Evolutionary conservation across 2,888 invertebrate genomes (phyloP), one percentile per base, ranked within the genome.

Genomic region (Plebejus anna): DNA sequence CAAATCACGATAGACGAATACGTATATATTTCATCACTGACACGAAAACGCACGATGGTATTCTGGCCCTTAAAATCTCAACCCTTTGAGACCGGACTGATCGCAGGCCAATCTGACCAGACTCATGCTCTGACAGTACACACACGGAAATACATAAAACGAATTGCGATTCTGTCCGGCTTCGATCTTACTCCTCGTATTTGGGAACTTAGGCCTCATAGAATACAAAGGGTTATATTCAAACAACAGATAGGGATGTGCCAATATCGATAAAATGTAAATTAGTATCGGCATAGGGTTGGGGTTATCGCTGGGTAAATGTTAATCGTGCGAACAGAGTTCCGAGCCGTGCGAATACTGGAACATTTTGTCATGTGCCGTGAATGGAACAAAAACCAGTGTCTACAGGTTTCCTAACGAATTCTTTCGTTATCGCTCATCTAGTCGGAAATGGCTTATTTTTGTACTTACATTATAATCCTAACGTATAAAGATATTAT

Each of bases 321-420:
- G 83, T 84, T 87, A 85, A 85, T 85, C 85, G 86, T 86, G 88
- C 83, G 85, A 85, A 84, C 82, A 78, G 79, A 75, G 79, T 81
- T 6, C 9, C 22, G 28, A 9, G 86, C 82, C 90, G 90, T 90
- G 90, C 84, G 90, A 90, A 87, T 85, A 82, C 82, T 84, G 80
- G 83, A 83, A 84, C 85, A 85, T 90, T 90, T 90, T 88, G 82
- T 86, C 88, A 84, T 75, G 59, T 36, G 32, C 70, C 28, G n/a
- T 13, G 70, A 71, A 38, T 76, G 71, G 36, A 76, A 76, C 71
- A 76, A 76, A 57, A 59, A 32, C 73, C 73, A 22, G 16, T 55
- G 42, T 66, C 66, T 13, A 36, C 9, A 47, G 28, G 66, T 61
- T 61, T 61, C 61, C 22, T 61, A 61, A 61, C 61, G 61, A 61